Evolutionary conservation across 2,797 vertebrate genomes (phyloP), one percentile per base, ranked within the genome.

Genomic region (Allobates femoralis): DNA sequence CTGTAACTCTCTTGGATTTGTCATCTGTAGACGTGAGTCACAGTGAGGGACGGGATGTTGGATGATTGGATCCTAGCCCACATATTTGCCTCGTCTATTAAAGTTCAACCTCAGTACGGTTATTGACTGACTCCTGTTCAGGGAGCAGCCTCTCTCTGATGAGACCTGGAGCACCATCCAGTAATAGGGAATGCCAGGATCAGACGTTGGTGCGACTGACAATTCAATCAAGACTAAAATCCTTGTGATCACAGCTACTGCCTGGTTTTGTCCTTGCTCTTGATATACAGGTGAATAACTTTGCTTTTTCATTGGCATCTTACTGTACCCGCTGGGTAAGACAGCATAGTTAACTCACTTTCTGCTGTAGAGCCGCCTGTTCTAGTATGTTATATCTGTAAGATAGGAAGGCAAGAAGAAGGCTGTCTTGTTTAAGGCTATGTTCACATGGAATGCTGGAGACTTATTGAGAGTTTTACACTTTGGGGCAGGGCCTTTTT

Each of bases 231-330:
- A 37, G 32, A 60, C 60, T 67, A 46, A 34, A 50, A 51, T 60
- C 19, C 28, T 53, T 64, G 19, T 80, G 41, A 32, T 34, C 16
- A 15, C 41, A 21, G 55, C 62, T 60, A 64, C 78, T 1, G 6
- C 26, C 60, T 64, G 46, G 50, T 14, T 23, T 32, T 18, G 7
- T 12, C 62, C 28, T 67, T 15, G 66, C 2, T 18, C 51, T 41
- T 32, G 51, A 37, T 26, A 56, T n/a, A 71, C 66, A 71, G 80
- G 80, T 82, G 66, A 71, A 69, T 16, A 34, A 82, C 66, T n/a
- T n/a, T 2, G 58, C 21, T 71, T 34, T 34, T 21, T 28, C 5
- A 26, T 32, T 66, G 37, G 79, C 19, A 7, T 26, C 53, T 50
- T n/a, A 41, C 19, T 74, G 1, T 51, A 26, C 18, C 16, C 51